Base-by-base conservation (phyloP, 1,140 invertebrate species). In the Helicoverpa armigera region DNA sequence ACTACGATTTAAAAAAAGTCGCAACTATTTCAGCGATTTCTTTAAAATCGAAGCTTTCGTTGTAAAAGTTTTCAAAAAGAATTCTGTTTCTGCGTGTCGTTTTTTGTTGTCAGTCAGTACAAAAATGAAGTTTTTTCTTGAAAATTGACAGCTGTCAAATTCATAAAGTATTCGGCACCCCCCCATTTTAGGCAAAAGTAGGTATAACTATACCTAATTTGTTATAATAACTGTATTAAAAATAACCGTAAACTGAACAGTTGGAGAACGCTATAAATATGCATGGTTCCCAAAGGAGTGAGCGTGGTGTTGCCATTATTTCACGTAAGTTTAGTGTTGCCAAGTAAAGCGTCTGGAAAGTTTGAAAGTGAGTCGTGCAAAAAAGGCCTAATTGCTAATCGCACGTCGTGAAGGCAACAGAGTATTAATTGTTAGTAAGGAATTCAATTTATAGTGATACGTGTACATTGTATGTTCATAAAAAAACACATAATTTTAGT, bases 171-270 rank as follows among this genome's bases (percentile, higher is more conserved):
- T n/a, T 48, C 35, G 9, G n/a, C 43, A 48, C 23, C 23, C n/a
- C n/a, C n/a, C n/a, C n/a, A n/a, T n/a, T n/a, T n/a, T n/a, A n/a
- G n/a, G n/a, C n/a, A n/a, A n/a, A n/a, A 23, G 23, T 23, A 23
- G 23, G 23, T 23, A 23, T 23, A 23, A 2, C 2, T 1, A 23
- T 23, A 23, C 76, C 63, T 63, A 58, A 69, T 70, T 69, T 56
- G n/a, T n/a, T n/a, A 72, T 29, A 79, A 56, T 61, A 72, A 72
- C 14, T 53, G 63, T 79, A 10, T 69, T 51, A 70, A 60, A 79
- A 72, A 72, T 79, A 79, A 79, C 77, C 13, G 77, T 72, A 14
- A 70, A 51, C 5, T 43, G 51, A 56, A 79, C 77, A 79, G 77
- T 79, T 79, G 72, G n/a, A 31, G 13, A 43, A 50, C 18, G 60